Conservation (phyloP, 1,140 invertebrate species). For the Schlechtendalia chinensis region DNA sequence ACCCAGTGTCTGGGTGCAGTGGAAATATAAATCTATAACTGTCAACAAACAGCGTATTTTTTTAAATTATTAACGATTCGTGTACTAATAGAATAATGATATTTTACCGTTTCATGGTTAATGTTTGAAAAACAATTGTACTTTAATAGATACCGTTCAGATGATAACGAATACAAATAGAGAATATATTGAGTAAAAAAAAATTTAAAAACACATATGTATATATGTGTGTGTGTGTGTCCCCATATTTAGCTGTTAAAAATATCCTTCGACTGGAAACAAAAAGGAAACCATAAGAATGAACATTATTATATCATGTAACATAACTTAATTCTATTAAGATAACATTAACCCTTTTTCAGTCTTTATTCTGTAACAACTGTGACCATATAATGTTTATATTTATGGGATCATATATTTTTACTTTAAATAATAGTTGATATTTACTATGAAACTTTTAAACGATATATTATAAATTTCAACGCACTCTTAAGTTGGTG, state of each 20-base stretch:
- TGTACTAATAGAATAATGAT: no score
- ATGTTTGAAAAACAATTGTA: no score
- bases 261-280: background rate
- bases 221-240: no score
- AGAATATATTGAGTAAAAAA: no score
- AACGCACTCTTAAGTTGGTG: background rate
- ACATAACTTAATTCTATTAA: background rate
- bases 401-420: background rate
- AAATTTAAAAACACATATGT: no score
- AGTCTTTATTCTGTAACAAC: background rate
- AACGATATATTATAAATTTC: background rate
- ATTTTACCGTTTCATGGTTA: no score
- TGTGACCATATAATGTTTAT: background rate
- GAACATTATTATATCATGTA: background rate
- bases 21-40: no score
- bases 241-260: background rate
- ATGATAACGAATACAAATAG: no score
- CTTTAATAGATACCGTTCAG: no score
- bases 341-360: slow-evolving; percentile 3
- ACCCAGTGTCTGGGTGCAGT: no score
- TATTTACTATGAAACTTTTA: slow-evolving; percentile 16
- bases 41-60: no score
- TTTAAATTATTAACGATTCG: no score
- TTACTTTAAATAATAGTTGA: background rate
- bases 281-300: slow-evolving; percentile 1